These are phyloP conservation scores for Malurus melanocephalus DNA, from an alignment of 2,113 vertebrate species.

Conservation along the genomic window DNA sequence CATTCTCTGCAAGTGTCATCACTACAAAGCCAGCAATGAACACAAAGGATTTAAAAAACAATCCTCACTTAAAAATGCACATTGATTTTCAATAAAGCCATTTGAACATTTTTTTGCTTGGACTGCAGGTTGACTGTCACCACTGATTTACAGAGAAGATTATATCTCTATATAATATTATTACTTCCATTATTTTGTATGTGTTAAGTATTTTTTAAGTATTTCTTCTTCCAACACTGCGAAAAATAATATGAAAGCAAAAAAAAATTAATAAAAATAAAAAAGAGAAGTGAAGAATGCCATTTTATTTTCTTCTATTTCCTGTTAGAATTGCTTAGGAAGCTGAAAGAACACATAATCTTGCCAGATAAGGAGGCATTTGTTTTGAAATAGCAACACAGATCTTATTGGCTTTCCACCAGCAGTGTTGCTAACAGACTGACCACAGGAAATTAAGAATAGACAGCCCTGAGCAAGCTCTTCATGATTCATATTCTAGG, in stretches of 20 bases:
- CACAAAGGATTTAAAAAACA: constrained; percentile 42
- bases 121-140: constrained; percentile 30
- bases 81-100: constrained; percentile 72
- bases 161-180: constrained; percentile 29
- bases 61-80: constrained; percentile 52
- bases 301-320: constrained; percentile 36
- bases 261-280: background rate
- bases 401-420: constrained; percentile 50
- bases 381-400: constrained; percentile 57
- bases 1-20: background rate
- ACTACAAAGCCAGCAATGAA: background rate
- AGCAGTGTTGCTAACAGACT: constrained; percentile 4
- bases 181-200: background rate
- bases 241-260: background rate
- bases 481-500: constrained; percentile 55
- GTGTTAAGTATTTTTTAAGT: background rate
- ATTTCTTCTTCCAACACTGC: background rate
- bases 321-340: constrained; percentile 37
- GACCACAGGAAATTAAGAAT: constrained; percentile 66
- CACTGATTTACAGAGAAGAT: constrained; percentile 44
- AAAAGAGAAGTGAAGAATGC: background rate
- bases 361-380: constrained; percentile 40
- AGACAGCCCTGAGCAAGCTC: constrained; percentile 45
- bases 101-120: constrained; percentile 56
- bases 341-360: constrained; percentile 48